Evolutionary conservation across 2,113 vertebrate species (phyloP), one percentile per base, ranked within the genome.

Genomic region (Hypanus sabinus): DNA sequence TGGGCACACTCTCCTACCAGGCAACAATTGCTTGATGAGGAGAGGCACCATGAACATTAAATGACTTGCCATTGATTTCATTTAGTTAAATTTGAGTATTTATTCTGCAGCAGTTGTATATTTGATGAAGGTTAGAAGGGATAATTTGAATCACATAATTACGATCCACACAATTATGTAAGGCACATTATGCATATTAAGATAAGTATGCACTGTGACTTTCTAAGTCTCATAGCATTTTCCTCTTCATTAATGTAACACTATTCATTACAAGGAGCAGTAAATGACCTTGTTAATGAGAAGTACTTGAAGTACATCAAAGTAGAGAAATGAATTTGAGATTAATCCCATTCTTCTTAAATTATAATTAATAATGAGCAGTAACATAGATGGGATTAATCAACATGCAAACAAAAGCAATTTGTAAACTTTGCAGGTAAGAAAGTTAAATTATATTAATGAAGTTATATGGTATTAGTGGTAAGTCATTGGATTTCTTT

Each of bases 271-370:
- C 65, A 36, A 91, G 57, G 30, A 90, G 5, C 36, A 14, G 65
- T n/a, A 91, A 91, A 91, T 91, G 88, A 38, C n/a, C 88, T 70
- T 38, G 88, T 91, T 91, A 91, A 70, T 8, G 62, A 70, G 88
- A 22, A 70, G 57, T 14, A 33, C n/a, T 91, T 91, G 62, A 68
- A 91, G 88, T 38, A 91, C 65, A 70, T 91, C 62, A 91, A 91
- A 90, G 60, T 90, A 30, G n/a, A 24, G 8, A n/a, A 68, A 91
- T 68, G 60, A 91, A 68, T 91, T 70, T 91, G 62, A 70, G 88
- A 70, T 91, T 91, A 91, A 91, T 91, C 62, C 68, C 10, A 70
- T 70, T 68, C 88, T 91, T 91, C 11, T 62, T 70, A 70, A n/a
- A 91, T 91, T 68, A 14, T 70, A 70, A 91, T 91, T 91, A 91